Conservation (phyloP, 2,113 vertebrate species). For the Benitochromis conjunctus region DNA sequence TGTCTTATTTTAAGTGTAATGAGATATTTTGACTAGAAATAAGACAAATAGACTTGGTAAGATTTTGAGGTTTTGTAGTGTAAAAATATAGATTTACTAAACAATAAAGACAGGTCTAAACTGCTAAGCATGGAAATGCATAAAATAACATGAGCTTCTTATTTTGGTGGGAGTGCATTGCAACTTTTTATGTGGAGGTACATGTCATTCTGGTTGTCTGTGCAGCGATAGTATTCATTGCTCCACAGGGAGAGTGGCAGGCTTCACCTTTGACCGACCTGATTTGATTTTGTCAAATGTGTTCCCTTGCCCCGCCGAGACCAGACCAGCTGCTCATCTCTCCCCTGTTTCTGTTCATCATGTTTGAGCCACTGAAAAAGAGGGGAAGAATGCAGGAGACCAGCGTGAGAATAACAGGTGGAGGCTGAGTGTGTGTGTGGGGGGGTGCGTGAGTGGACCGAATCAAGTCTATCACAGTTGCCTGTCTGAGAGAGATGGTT, state of each 20-base stretch:
- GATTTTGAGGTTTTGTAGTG: no score
- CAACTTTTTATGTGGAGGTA: neutral
- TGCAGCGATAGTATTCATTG: neutral
- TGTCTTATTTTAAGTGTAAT: no score
- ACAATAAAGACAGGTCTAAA: conserved; percentile 7
- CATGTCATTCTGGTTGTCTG: conserved; percentile 19
- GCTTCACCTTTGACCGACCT: conserved; percentile 63
- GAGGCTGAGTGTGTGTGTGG: neutral
- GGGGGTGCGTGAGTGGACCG: neutral
- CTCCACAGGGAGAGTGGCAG: conserved; percentile 1
- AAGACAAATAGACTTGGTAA: no score
- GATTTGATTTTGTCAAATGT: conserved; percentile 68
- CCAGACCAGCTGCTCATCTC: conserved; percentile 44
- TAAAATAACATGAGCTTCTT: neutral
- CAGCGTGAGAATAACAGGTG: neutral
- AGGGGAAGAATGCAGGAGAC: conserved; percentile 16
- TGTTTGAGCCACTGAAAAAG: conserved; percentile 38
- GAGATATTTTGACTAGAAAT: no score
- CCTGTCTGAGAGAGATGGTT: conserved; percentile 39
- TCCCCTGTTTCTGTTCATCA: conserved; percentile 41
- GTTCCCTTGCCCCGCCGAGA: conserved; percentile 38
- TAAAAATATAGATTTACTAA: neutral
- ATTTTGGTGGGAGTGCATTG: neutral
- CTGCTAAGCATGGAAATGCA: neutral
- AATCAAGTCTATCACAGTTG: conserved; percentile 37